phyloP scores from a whole-genome alignment of 2,797 vertebrate species.

The Sebastes glaucus region DNA sequence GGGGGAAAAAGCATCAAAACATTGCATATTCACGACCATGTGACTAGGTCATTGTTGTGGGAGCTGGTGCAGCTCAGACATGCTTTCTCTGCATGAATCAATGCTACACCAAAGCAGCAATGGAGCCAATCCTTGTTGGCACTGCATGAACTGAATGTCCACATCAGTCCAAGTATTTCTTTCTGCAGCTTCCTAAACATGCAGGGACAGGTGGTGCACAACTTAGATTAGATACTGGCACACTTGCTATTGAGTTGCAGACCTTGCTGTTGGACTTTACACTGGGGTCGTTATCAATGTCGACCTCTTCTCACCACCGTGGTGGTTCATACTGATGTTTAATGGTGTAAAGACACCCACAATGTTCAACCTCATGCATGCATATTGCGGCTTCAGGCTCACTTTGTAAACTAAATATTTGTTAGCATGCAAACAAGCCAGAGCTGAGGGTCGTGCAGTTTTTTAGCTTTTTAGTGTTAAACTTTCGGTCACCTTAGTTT shows the following conservation, averaged over 20 bases:
- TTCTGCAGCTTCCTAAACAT: slow-evolving; percentile 1
- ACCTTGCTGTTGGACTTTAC: neutral
- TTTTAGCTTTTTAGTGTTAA: neutral
- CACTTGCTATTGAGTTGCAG: neutral
- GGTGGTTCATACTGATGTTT: neutral
- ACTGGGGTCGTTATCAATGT: neutral
- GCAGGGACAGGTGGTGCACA: slow-evolving; percentile 7
- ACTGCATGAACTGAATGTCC: no score
- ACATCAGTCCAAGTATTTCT: neutral
- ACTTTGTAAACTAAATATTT: neutral
- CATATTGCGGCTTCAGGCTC: neutral
- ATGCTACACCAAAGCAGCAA: no score
- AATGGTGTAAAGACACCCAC: no score
- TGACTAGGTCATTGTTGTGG: no score
- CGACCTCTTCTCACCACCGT: neutral
- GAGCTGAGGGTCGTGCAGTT: neutral
- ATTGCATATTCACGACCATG: no score
- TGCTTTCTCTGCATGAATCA: no score
- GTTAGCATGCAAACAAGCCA: neutral
- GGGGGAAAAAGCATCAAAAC: rapidly evolving
- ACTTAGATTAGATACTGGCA: slow-evolving; percentile 21
- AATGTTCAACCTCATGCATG: neutral
- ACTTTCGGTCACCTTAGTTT: slow-evolving; percentile 70
- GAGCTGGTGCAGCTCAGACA: no score
- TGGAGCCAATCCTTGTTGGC: no score